phyloP scores from a whole-genome alignment of 2,797 vertebrate genomes.

The Acipenser transmontanus region DNA sequence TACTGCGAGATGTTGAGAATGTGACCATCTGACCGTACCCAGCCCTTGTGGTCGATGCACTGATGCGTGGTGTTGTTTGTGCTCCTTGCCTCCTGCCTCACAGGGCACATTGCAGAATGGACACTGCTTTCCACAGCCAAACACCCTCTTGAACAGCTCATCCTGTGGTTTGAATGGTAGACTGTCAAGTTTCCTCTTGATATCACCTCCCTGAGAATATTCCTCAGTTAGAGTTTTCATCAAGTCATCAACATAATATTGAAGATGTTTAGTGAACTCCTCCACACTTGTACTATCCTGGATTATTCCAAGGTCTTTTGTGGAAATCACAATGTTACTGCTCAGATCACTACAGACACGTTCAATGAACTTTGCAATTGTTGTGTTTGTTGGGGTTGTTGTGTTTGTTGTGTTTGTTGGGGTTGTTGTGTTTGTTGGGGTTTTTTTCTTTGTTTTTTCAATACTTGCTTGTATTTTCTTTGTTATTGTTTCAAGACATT shows the following conservation, averaged over 20 bases:
- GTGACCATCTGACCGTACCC: not conserved
- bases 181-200: constrained; percentile 17
- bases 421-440: constrained; percentile 17
- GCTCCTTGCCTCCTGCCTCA: constrained; percentile 32
- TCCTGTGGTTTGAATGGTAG: constrained; percentile 38
- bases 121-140: constrained; percentile 43
- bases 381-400: not conserved
- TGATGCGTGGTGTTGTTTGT: constrained; percentile 32
- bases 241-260: constrained; percentile 12
- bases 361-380: constrained; percentile 25
- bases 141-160: constrained; percentile 32
- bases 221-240: constrained; percentile 19
- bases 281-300: constrained; percentile 26
- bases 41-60: constrained; percentile 40
- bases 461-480: constrained; percentile 26
- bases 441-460: not conserved
- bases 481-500: constrained; percentile 16
- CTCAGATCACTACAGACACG: constrained; percentile 27
- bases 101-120: constrained; percentile 50
- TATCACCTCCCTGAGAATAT: not conserved
- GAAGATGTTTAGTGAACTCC: constrained; percentile 29
- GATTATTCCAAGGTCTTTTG: constrained; percentile 25
- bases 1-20: too few species aligned
- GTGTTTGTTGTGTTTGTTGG: constrained; percentile 13
- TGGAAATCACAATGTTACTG: constrained; percentile 33